Base-by-base conservation (phyloP, 2,888 invertebrate species). In the Spodoptera picta region DNA sequence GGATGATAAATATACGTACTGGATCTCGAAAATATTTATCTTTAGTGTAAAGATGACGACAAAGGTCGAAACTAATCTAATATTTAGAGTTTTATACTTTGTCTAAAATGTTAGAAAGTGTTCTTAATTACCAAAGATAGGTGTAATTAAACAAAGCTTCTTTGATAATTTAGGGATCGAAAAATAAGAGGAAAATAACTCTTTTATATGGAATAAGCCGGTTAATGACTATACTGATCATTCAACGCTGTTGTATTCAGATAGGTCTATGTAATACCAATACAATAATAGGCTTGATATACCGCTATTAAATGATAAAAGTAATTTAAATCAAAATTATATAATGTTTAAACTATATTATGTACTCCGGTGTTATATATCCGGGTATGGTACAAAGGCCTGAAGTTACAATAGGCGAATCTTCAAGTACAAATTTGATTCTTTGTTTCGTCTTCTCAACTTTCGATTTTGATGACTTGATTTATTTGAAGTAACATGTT, bases 391-490 rank as follows among this genome's bases (percentile, higher is more conserved):
- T 44, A 67, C 53, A 65, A 65, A 65, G 19, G 51, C 69, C 65
- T 63, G 53, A 53, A 47, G 46, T 43, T 64, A 73, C 65, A 60
- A 65, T 69, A 43, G 59, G 57, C 65, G 36, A 6, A 36, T 36
- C 36, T 36, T 7, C 36, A 45, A 69, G 63, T 69, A 67, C 57
- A 52, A 27, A 58, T 58, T 50, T 48, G 19, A 12, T 76, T 80
- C 81, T 85, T 83, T 83, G 82, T 83, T 62, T 71, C 56, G 69
- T 64, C 65, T 82, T 77, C 75, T 67, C 73, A 70, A 88, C 90
- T 90, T 90, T 91, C 89, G 78, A 83, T 89, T 88, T 85, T 81
- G 74, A 78, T 50, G 59, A 70, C 74, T 82, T 90, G 87, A 87
- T 89, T 88, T 84, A 90, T 89, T 43, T 79, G 78, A 69, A 45